Evolutionary conservation across 2,888 invertebrate genomes (phyloP), one percentile per base, ranked within the genome.

Genomic region (Phortica okadai): DNA sequence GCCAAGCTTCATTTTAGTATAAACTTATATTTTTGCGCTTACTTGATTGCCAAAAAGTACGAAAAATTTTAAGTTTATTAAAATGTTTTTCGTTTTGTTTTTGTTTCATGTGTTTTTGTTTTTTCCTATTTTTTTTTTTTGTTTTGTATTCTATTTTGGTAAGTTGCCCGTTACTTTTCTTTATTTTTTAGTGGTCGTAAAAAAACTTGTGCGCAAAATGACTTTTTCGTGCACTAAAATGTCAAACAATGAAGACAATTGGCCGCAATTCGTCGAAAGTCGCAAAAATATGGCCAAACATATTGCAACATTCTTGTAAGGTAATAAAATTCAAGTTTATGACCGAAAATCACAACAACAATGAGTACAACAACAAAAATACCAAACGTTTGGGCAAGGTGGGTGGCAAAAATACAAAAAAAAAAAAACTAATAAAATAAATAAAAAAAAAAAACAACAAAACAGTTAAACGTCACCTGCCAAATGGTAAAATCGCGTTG

Each of bases 231-330:
- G 67, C 74, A 74, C 54, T 74, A 74, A 74, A 74, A 74, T 74
- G 64, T 74, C 67, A 54, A 74, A 74, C 74, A 74, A 67, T 74
- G 74, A 74, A 74, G 74, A 74, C 74, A 74, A 74, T 74, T 74
- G 74, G 67, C 21, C 69, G 21, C 74, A 64, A 74, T 74, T 74
- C 41, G 64, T 25, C 16, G 62, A 62, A 62, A 54, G 45, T 16
- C 72, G 11, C 79, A 77, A 86, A 86, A 87, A 85, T 86, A 88
- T 87, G 84, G 83, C 82, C 82, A 84, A 85, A 84, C 84, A 88
- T 87, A 89, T 89, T 89, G 88, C 89, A 89, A 89, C 88, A 89
- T 87, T 86, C 89, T 87, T 89, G 88, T 84, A 80, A 83, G 80
- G 87, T 84, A 87, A 87, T 89, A 89, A 89, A 89, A 88, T 83